Percentiles rank a stretch among this genome's conserved stretches.
Evolutionary conservation across 1,140 invertebrate species (phyloP).

Genomic region (Bursaphelenchus mucronatus): DNA sequence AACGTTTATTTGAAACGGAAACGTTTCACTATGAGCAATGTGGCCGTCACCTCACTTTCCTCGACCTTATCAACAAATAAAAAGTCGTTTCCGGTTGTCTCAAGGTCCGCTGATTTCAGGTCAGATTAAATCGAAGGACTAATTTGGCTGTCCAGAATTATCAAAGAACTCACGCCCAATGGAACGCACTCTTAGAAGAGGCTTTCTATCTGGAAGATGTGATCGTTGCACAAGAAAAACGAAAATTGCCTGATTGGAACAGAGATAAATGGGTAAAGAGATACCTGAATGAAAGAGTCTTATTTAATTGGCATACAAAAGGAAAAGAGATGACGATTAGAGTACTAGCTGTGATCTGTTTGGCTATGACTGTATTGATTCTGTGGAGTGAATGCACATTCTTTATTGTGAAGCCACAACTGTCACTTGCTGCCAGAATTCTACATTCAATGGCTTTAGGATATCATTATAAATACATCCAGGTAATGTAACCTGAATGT

Average conservation of each 20-base stretch:
- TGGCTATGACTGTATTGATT: slow-evolving; percentile 77
- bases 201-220: slow-evolving; percentile 77
- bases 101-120: slow-evolving; percentile 14
- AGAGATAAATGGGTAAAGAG: not conserved
- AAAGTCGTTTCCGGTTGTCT: not conserved
- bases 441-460: slow-evolving; percentile 74
- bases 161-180: slow-evolving; percentile 78
- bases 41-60: not conserved
- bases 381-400: slow-evolving; percentile 99
- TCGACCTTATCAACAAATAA: not conserved
- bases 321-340: slow-evolving; percentile 64
- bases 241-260: slow-evolving; percentile 29
- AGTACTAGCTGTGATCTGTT: slow-evolving; percentile 71
- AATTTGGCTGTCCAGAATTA: slow-evolving; percentile 64
- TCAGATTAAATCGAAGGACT: slow-evolving; percentile 72
- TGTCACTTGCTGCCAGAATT: slow-evolving; percentile 90
- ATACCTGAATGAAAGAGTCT: slow-evolving; percentile 22
- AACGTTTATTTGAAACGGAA: not conserved
- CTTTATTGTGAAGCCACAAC: slow-evolving; percentile 79
- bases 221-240: slow-evolving; percentile 50
- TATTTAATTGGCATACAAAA: slow-evolving; percentile 42
- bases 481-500: slow-evolving; percentile 68
- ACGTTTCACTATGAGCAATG: not conserved
- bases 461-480: slow-evolving; percentile 90
- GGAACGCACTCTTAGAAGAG: slow-evolving; percentile 77